phyloP scores from a whole-genome alignment of 2,113 vertebrate species.

The Chitala chitala region DNA sequence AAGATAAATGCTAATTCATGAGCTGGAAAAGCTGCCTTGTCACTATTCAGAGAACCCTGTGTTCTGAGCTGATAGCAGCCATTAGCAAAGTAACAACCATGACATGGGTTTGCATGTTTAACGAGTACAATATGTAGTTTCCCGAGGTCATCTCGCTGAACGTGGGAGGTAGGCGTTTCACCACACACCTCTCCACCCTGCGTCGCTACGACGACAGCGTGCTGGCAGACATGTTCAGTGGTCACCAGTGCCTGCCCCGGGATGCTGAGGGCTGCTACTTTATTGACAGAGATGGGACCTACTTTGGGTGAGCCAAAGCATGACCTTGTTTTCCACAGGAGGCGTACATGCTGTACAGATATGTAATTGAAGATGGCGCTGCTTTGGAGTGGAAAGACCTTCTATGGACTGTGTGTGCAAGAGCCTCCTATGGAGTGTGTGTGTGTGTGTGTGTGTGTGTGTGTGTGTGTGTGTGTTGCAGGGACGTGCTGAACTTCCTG shows the following conservation, averaged over 20 bases:
- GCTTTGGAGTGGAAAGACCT: neutral
- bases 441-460: neutral
- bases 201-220: constrained; percentile 72
- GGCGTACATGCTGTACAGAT: neutral
- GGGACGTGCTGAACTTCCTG: constrained; percentile 75
- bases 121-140: constrained; percentile 51
- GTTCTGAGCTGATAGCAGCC: too few relatives aligned
- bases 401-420: neutral
- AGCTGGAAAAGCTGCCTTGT: too few relatives aligned
- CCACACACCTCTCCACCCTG: constrained; percentile 72
- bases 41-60: too few relatives aligned
- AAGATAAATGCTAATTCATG: too few relatives aligned
- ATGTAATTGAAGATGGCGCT: neutral
- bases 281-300: constrained; percentile 74
- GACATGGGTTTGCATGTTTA: neutral
- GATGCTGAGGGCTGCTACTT: constrained; percentile 72
- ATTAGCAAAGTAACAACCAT: too few relatives aligned
- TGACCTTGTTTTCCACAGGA: neutral
- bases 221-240: constrained; percentile 77
- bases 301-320: constrained; percentile 67
- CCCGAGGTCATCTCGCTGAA: constrained; percentile 75
- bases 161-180: constrained; percentile 70
- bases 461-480: constrained; percentile 32
- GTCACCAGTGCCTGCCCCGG: constrained; percentile 69
- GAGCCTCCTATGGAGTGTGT: too few relatives aligned